These are phyloP conservation scores for Anser cygnoides DNA, from an alignment of 2,113 vertebrate species.

Conservation along the genomic window DNA sequence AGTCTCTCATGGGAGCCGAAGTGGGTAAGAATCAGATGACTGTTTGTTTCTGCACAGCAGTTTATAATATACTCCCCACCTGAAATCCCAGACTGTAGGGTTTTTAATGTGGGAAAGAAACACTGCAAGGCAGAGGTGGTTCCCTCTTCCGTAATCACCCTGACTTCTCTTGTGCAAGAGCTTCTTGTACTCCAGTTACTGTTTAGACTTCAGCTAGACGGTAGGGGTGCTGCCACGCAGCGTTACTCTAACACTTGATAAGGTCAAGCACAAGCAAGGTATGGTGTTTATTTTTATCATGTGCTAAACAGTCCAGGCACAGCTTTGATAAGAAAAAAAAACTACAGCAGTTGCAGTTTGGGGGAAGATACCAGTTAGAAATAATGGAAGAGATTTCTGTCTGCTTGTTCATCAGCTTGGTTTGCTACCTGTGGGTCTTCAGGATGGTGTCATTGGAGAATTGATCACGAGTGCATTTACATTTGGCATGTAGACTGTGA, in stretches of 20 bases:
- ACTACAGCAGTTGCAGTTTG: not conserved
- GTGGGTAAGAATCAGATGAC: constrained; percentile 79
- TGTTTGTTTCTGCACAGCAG: not conserved
- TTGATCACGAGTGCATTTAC: constrained; percentile 1
- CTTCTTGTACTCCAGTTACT: not conserved
- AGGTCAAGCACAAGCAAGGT: not conserved
- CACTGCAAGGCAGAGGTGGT: not conserved
- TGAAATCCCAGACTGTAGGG: not conserved
- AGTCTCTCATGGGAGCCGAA: constrained; percentile 89
- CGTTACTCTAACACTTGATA: not conserved
- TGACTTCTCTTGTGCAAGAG: not conserved
- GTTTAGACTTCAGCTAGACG: not conserved
- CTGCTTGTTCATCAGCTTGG: not conserved
- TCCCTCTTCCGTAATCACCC: not conserved
- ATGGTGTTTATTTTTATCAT: not conserved
- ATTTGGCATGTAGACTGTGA: constrained; percentile 30
- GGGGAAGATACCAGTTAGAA: not conserved
- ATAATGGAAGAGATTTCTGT: not conserved
- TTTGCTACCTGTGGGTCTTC: not conserved
- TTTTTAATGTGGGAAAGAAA: not conserved
- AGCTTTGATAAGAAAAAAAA: not conserved
- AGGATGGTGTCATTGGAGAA: not conserved
- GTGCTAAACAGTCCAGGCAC: not conserved
- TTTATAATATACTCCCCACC: not conserved
- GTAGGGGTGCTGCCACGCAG: not conserved